Percentiles rank a stretch among this genome's conserved stretches.
These are phyloP conservation scores for Atrichornis clamosus DNA, from an alignment of 2,113 vertebrate species.

Conservation along the genomic window DNA sequence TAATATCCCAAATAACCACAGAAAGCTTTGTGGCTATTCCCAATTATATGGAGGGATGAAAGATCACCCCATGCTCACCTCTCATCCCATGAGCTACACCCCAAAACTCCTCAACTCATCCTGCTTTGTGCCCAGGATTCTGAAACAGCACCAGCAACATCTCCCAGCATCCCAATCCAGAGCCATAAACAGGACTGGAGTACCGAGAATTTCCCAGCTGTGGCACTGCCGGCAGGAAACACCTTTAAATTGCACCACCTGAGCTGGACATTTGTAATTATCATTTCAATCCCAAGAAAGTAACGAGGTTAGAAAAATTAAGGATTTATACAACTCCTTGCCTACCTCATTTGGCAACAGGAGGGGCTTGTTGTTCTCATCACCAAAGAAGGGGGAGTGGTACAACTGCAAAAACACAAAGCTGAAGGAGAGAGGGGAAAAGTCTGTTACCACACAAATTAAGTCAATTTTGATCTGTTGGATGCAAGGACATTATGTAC, in stretches of 20 bases:
- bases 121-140: background rate
- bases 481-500: background rate
- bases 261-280: background rate
- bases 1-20: background rate
- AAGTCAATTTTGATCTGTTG: background rate
- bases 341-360: slow-evolving; percentile 84
- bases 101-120: background rate
- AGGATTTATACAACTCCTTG: background rate
- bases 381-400: slow-evolving; percentile 96
- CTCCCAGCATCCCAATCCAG: background rate
- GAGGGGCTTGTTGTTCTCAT: slow-evolving; percentile 95
- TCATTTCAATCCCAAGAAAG: background rate
- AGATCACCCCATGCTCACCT: background rate
- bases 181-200: background rate
- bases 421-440: slow-evolving; percentile 62
- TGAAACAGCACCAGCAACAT: background rate
- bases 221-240: background rate
- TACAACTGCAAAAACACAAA: slow-evolving; percentile 97
- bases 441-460: background rate
- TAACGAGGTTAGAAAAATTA: background rate
- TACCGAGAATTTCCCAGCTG: background rate
- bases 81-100: background rate
- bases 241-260: background rate
- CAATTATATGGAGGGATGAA: accelerated
- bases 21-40: background rate